Evolutionary conservation across 2,113 vertebrate species (phyloP).

Genomic region (Hydropotes inermis): DNA sequence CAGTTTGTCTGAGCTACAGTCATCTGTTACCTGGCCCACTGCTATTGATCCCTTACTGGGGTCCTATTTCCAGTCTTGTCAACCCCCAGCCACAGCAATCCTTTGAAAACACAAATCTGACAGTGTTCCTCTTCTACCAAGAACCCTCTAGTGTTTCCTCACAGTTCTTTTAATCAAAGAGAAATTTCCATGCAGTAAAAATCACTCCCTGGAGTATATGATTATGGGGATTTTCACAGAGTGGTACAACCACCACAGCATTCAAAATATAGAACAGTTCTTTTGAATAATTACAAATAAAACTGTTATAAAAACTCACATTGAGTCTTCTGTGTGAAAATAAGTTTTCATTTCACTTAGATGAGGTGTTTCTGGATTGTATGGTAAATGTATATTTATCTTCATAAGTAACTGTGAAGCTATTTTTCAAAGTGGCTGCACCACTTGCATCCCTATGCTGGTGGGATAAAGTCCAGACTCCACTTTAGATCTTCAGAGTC

Average conservation of each 20-base stretch:
- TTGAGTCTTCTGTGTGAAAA: neutral
- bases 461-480: neutral
- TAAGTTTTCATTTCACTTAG: neutral
- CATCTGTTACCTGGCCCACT: neutral
- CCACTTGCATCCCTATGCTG: neutral
- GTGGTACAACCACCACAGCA: neutral
- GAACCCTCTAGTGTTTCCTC: neutral
- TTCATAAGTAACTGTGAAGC: neutral
- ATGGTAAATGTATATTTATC: neutral
- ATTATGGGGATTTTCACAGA: neutral
- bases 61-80: neutral
- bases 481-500: neutral
- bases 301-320: neutral
- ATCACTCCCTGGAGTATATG: neutral
- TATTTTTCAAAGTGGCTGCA: neutral
- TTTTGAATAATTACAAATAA: neutral
- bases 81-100: too few relatives aligned
- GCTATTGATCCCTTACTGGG: fast-evolving
- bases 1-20: too few relatives aligned
- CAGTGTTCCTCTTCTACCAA: neutral
- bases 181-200: neutral
- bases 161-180: neutral
- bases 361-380: neutral
- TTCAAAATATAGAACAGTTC: neutral
- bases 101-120: neutral